Evolutionary conservation across 2,888 invertebrate species (phyloP), one percentile per base, ranked within the genome.

Genomic region (Rotaria sp.): DNA sequence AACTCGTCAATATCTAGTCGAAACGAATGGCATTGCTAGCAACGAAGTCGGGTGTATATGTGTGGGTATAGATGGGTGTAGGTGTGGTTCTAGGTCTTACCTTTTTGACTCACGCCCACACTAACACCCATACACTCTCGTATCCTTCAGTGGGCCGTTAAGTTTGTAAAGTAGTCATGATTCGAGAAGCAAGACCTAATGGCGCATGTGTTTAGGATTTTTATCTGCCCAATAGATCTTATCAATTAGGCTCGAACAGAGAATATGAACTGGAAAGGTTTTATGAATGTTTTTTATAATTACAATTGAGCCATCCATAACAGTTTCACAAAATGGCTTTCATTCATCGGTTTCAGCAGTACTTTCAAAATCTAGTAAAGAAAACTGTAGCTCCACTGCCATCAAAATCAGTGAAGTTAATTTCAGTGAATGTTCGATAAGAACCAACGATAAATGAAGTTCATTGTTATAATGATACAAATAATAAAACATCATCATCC

Each of bases 391-490:
- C 67, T 4, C 18, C 30, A 21, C 75, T 24, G 1, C 80, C 80
- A 26, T 11, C 45, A 41, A 45, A 41, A 45, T 45, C 80, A 15
- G 11, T 45, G 2, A 41, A 45, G 45, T 38, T 35, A 45, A 80
- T 45, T n/a, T 80, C 80, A 3, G 80, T 45, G 2, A 80, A 80
- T 45, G 80, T 80, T 45, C 80, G 80, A n/a, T 45, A 80, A n/a
- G 80, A 45, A 13, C 80, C 80, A 26, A 80, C n/a, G 0, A 80
- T 80, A 7, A 80, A 41, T n/a, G 80, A 80, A 45, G 13, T 80
- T 80, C 41, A 80, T 45, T 41, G 26, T 45, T 21, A 21, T 21
- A 80, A 80, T 80, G 80, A 45, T 45, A 45, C n/a, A 45, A n/a
- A 45, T 67, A 67, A 67, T 67, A 35, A 67, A 52, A 5, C 52